These are phyloP conservation scores for Adela reaumurella DNA, from an alignment of 2,888 invertebrate species.

Conservation along the genomic window DNA sequence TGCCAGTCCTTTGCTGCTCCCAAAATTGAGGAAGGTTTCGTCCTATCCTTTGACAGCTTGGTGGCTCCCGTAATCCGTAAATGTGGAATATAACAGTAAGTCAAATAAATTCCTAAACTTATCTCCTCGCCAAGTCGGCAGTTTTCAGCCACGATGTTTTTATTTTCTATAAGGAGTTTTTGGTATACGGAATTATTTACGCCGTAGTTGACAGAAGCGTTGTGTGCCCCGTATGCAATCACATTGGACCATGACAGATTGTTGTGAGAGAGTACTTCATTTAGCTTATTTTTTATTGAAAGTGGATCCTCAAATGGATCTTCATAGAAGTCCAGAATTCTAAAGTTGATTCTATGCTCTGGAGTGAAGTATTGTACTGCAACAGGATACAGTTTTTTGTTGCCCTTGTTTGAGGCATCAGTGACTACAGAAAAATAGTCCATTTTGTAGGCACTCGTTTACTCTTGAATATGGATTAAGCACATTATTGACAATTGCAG, in stretches of 20 bases:
- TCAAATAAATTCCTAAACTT: too few relatives aligned
- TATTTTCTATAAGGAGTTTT: conserved; percentile 3
- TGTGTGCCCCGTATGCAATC: conserved; percentile 11
- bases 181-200: conserved; percentile 6
- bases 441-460: conserved; percentile 6
- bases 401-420: conserved; percentile 12
- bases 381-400: conserved; percentile 8
- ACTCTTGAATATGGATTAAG: conserved; percentile 11
- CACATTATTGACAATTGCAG: conserved; percentile 12
- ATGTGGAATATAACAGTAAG: too few relatives aligned
- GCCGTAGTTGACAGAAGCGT: conserved; percentile 10
- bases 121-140: too few relatives aligned
- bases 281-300: conserved; percentile 5
- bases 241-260: conserved; percentile 6
- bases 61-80: too few relatives aligned
- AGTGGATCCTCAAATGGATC: conserved; percentile 1
- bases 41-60: too few relatives aligned
- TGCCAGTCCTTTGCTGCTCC: too few relatives aligned
- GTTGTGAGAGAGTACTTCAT: neutral
- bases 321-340: conserved; percentile 7
- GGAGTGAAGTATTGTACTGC: conserved; percentile 9
- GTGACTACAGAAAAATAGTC: conserved; percentile 9
- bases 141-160: conserved; percentile 2
- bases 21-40: too few relatives aligned
- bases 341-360: conserved; percentile 5